These are phyloP conservation scores for Pseudanteris insignis DNA, from an alignment of 2,888 invertebrate species.

Conservation along the genomic window DNA sequence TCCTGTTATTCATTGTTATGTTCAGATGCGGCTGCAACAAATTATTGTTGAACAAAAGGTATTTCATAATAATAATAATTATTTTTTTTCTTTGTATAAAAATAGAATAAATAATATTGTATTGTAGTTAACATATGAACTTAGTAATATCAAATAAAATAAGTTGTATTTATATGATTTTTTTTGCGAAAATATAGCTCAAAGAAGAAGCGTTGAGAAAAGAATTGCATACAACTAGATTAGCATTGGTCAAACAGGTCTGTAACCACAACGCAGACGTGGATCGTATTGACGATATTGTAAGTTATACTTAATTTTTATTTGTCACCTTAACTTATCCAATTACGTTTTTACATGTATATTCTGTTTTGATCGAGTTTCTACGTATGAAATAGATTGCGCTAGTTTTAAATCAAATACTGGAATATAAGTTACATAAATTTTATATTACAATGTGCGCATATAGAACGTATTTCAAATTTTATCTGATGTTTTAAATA, in stretches of 20 bases:
- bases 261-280: slow-evolving; percentile 74
- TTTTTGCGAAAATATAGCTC: slow-evolving; percentile 69
- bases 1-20: slow-evolving; percentile 75
- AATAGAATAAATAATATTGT: background rate
- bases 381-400: too few species aligned
- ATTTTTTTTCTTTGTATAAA: too few species aligned
- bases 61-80: too few species aligned
- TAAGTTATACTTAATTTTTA: slow-evolving; percentile 61
- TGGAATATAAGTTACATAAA: too few species aligned
- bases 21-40: slow-evolving; percentile 82
- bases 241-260: slow-evolving; percentile 76
- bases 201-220: slow-evolving; percentile 81
- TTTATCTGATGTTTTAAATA: too few species aligned
- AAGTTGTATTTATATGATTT: too few species aligned
- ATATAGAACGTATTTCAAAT: too few species aligned
- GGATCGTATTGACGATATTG: slow-evolving; percentile 70
- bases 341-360: too few species aligned
- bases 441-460: too few species aligned
- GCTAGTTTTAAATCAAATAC: too few species aligned
- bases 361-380: background rate
- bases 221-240: slow-evolving; percentile 80
- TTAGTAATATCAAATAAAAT: too few species aligned
- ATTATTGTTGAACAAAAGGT: slow-evolving; percentile 85
- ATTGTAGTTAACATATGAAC: background rate
- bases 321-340: slow-evolving; percentile 1